A percentile compares a stretch with the other conserved stretches of the same genome.
These are phyloP conservation scores for Lycophotia porphyrea DNA, from an alignment of 2,888 invertebrate genomes.

Conservation along the genomic window DNA sequence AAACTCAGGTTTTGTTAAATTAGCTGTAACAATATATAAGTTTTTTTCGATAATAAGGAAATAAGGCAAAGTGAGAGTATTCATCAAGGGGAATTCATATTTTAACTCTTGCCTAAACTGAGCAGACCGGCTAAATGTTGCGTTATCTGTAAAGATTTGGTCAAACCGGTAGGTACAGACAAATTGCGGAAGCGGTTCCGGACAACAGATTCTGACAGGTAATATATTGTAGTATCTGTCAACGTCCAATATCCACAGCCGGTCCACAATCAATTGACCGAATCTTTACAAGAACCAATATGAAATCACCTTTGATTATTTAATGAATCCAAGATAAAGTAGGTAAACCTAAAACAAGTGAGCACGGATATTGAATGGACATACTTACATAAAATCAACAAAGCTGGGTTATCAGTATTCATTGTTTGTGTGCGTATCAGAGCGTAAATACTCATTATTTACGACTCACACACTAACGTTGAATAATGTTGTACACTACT, in stretches of 20 bases:
- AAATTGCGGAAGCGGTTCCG: background rate
- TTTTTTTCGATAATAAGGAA: background rate
- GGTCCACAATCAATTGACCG: background rate
- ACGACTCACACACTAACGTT: background rate
- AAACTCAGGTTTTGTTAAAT: slow-evolving; percentile 55
- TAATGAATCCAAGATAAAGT: background rate
- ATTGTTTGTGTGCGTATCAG: background rate
- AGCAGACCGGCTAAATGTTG: background rate
- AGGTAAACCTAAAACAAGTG: background rate
- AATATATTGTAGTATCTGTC: background rate
- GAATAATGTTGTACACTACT: too few species aligned
- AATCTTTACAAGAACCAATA: background rate
- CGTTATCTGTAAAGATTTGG: background rate
- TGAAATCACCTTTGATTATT: background rate
- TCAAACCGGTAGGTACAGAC: background rate
- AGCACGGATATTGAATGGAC: too few species aligned
- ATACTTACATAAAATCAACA: too few species aligned
- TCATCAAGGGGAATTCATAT: slow-evolving; percentile 19
- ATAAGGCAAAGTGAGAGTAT: slow-evolving; percentile 10
- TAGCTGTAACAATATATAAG: background rate
- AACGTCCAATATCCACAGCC: background rate
- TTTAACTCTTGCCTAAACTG: slow-evolving; percentile 8
- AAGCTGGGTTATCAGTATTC: background rate
- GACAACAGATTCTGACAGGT: background rate
- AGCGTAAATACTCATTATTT: background rate